These are phyloP conservation scores for Lasioglossum zephyrum DNA, from an alignment of 2,888 invertebrate species.

Conservation along the genomic window DNA sequence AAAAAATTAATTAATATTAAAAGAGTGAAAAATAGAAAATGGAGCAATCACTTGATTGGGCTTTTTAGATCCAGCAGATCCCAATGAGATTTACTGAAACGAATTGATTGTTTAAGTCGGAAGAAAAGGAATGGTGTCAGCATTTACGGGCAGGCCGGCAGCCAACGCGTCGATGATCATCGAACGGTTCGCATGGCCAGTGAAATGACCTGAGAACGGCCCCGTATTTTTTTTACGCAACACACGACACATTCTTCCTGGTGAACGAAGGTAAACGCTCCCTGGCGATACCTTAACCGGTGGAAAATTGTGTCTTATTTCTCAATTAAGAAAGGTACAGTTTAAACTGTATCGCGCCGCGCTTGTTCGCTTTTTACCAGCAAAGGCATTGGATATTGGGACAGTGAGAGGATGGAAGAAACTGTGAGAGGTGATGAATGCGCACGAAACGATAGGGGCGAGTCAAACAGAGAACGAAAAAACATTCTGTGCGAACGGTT, in stretches of 20 bases:
- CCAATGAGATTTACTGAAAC: neutral
- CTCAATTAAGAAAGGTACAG: constrained; percentile 64
- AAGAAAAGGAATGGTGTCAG: neutral
- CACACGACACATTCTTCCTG: constrained; percentile 50
- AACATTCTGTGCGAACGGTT: constrained; percentile 8
- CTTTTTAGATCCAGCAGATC: neutral
- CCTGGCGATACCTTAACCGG: constrained; percentile 52
- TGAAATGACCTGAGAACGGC: constrained; percentile 40
- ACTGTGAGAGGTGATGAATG: constrained; percentile 50
- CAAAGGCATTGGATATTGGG: constrained; percentile 44
- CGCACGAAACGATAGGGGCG: constrained; percentile 36
- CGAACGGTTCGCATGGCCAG: constrained; percentile 30
- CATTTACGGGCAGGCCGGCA: neutral
- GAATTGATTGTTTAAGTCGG: neutral
- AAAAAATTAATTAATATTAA: too few species aligned
- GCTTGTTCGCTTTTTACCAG: constrained; percentile 54
- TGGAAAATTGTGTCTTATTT: constrained; percentile 66
- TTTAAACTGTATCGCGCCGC: constrained; percentile 50
- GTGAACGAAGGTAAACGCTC: constrained; percentile 55
- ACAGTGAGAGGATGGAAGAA: constrained; percentile 53
- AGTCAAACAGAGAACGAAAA: neutral
- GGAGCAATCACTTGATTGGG: too few species aligned
- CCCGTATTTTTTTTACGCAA: constrained; percentile 48
- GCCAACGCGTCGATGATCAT: neutral
- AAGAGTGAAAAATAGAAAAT: neutral